Base-by-base conservation (phyloP, 1,140 invertebrate species). In the Ephestia elutella region DNA sequence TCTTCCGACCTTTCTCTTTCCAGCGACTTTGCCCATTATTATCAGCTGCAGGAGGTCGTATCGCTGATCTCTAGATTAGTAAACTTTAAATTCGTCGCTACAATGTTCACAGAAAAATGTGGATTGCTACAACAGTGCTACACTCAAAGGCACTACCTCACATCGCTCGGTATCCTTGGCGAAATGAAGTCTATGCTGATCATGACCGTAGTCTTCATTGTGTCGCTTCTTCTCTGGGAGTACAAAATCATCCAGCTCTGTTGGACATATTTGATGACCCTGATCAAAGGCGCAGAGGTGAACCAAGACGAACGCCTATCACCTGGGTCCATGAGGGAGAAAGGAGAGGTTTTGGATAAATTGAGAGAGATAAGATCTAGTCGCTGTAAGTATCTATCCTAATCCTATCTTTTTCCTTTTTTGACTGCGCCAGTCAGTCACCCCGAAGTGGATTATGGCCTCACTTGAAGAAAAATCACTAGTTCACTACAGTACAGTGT, bases 121-220 rank as follows among this genome's bases (percentile, higher is more conserved):
- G 83, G 83, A 0, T 68, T 86, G n/a, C 67, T 86, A 0, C 75
- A 84, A 58, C 32, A 75, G 19, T 86, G 83, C 63, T 86, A 79
- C 50, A 50, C 64, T 2, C 68, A 56, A 56, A 72, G 69, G 59
- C 64, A 48, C 18, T 86, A 80, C 21, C 60, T 83, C 8, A 50
- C 64, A 2, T 21, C 60, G 35, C 19, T 53, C 0, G 82, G 80
- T 18, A 63, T 86, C 5, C 5, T 74, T 0, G 68, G 70, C 62
- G 74, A 84, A 54, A 60, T 82, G 3, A 62, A 72, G 5, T 70
- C 74, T 0, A 80, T 78, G 44, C 20, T 78, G 10, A 63, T 54
- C 0, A 75, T 70, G 17, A 70, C 72, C 0, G 20, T 65, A 0
- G 11, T 79, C 0, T 80, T 78, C 44, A 63, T 63, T 38, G 28